phyloP scores from a whole-genome alignment of 2,113 vertebrate genomes.

The Heterotis niloticus region DNA sequence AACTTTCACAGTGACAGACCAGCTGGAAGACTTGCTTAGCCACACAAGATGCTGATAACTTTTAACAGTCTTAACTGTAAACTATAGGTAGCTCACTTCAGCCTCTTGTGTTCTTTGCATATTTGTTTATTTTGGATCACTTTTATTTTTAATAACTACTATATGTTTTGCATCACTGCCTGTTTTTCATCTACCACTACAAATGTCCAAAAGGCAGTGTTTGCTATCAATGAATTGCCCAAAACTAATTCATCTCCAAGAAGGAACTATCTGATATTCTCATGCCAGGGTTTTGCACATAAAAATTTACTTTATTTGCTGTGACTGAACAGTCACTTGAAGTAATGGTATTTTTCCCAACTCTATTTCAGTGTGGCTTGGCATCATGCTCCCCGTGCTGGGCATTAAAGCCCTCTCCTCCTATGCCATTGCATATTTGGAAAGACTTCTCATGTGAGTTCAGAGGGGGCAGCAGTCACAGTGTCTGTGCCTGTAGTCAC shows the following conservation, averaged over 20 bases:
- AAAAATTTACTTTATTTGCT: background rate
- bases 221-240: no score
- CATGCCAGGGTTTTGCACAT: background rate
- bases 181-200: background rate
- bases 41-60: no score
- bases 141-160: background rate
- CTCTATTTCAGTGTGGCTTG: conserved; percentile 83
- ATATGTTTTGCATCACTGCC: background rate
- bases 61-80: no score
- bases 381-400: conserved; percentile 90
- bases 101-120: background rate
- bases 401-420: conserved; percentile 85
- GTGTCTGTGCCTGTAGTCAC: background rate
- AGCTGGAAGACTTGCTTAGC: no score
- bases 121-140: background rate
- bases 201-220: no score
- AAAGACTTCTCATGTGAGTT: conserved; percentile 87
- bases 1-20: conserved; percentile 1
- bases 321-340: background rate
- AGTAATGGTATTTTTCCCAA: conserved; percentile 16
- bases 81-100: background rate
- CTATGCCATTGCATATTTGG: conserved; percentile 83
- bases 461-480: background rate
- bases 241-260: no score
- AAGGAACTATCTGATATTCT: no score